Base-by-base conservation (phyloP, 2,113 vertebrate genomes). In the Callionymus lyra region DNA sequence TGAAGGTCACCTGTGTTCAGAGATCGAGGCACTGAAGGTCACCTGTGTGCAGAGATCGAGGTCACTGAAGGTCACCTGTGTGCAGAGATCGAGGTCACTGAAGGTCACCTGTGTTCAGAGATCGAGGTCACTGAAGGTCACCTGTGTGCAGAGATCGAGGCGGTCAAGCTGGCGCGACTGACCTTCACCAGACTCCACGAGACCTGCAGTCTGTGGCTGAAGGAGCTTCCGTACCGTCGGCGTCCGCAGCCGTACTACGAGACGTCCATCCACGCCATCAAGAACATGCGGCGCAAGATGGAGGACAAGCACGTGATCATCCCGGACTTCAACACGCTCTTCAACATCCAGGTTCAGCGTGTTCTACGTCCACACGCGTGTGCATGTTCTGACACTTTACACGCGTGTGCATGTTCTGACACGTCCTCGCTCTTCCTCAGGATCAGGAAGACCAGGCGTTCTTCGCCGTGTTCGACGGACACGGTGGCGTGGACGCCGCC, bases 231-330 rank as follows among this genome's bases (percentile, higher is more conserved):
- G 0, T 87, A 86, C 50, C 91, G 77, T 48, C 88, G 84, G 4
- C 91, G 91, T 15, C 87, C 89, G 2, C 88, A 89, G 72, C 86
- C 90, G 5, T 97, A 93, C 77, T 99, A 95, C 16, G 94, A 99
- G 63, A 99, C 93, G 0, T 99, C 95, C 60, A 98, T 99, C 71
- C 95, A 99, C 2, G 93, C 95, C 77, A 99, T 99, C 83, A 99
- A 99, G 84, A 99, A 99, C 73, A 99, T 98, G 94, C 85, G 95
- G 39, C 89, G 95, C 69, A 99, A 99, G 78, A 99, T 98, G 95
- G 95, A 99, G 68, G 95, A 99, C 87, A 91, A 93, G 46, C 95
- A 99, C 3, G 82, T 99, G 67, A 93, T 95, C 83, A 97, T 99
- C 69, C 95, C 94, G 0, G 95, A 99, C 80, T 97, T 97, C 80